These are phyloP conservation scores for Manis crassicaudata DNA, from an alignment of 2,797 vertebrate genomes.

Conservation along the genomic window DNA sequence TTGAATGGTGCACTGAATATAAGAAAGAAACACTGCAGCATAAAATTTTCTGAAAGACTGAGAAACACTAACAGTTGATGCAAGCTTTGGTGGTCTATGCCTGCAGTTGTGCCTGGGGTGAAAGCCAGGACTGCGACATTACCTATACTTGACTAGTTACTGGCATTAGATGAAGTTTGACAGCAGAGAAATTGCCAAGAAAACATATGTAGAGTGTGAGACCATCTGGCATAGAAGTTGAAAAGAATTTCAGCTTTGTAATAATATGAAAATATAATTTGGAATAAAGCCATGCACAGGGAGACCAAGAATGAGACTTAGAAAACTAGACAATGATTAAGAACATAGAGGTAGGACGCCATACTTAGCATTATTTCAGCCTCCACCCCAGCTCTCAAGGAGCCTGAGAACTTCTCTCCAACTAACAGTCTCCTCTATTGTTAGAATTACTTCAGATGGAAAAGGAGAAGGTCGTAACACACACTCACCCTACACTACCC, in stretches of 20 bases:
- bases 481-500: not conserved
- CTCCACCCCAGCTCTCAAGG: not conserved
- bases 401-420: not conserved
- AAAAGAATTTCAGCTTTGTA: constrained; percentile 47
- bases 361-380: not conserved
- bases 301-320: not conserved
- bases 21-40: not conserved
- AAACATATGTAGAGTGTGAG: constrained; percentile 16
- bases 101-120: not conserved
- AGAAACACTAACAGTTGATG: not conserved
- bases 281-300: not conserved
- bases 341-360: not conserved
- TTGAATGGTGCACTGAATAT: not conserved
- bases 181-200: not conserved
- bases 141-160: constrained; percentile 3
- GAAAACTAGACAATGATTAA: not conserved
- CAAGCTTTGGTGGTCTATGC: not conserved
- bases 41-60: not conserved
- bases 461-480: not conserved
- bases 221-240: constrained; percentile 52
- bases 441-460: not conserved
- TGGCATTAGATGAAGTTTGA: not conserved
- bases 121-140: not conserved
- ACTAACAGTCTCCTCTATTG: not conserved
- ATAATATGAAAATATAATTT: constrained; percentile 52